Base-by-base conservation (phyloP, 1,140 invertebrate species). In the Hormaphis cornu region DNA sequence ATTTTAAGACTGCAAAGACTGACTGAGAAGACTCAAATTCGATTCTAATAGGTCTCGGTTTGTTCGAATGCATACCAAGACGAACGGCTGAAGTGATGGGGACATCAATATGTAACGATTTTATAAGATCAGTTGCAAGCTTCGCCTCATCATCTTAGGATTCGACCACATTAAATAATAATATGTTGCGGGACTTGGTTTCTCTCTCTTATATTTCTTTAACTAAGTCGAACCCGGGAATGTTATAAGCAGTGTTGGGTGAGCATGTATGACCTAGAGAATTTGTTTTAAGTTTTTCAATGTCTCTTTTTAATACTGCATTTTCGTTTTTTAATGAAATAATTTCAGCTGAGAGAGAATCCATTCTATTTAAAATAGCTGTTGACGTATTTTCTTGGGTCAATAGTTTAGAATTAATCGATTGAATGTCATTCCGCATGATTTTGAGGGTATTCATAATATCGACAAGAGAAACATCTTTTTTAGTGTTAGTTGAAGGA, bases 21-120 rank as follows among this genome's bases (percentile, higher is more conserved):
- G 40, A 44, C 40, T 44, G 40, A 14, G 40, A 4, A 44, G 5
- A 44, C 40, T 44, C 40, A 44, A 44, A 44, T 20, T 22, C 46
- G 18, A 50, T 50, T 50, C 46, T 50, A 50, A 50, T 24, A 50
- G 46, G 46, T 50, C 46, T 50, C 20, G 46, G 46, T 50, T 50
- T 50, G 22, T 50, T 50, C 46, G 46, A 50, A n/a, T 24, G 7
- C 10, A 22, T 50, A 6, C 12, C 46, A 50, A 50, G 18, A 22
- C 46, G 46, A 50, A 44, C n/a, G 14, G 40, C 40, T 44, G 40
- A 44, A 44, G 40, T 44, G n/a, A 44, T 44, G 14, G 40, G 10
- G 16, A 44, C 40, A 44, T 14, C 40, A 44, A 44, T 44, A 44
- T 44, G 10, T 44, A 44, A 44, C n/a, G 40, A 44, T 44, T 44